Conservation (phyloP, 2,113 vertebrate genomes). For the Siphamia tubifer region DNA sequence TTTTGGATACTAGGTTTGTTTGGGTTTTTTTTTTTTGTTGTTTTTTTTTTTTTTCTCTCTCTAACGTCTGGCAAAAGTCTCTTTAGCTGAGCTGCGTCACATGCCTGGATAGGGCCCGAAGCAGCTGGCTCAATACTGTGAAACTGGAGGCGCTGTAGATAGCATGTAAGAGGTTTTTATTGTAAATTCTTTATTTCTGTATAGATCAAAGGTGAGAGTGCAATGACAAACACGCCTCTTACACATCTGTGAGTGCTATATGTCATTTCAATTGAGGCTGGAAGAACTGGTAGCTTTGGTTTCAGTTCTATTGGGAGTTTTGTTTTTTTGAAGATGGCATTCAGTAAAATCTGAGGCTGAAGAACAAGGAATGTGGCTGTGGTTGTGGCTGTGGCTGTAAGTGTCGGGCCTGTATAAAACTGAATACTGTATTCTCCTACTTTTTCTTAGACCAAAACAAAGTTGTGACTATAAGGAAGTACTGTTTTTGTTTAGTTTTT, state of each 20-base stretch:
- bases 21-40: constrained; percentile 16
- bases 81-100: constrained; percentile 70
- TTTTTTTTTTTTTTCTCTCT: constrained; percentile 19
- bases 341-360: constrained; percentile 33
- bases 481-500: too few species aligned
- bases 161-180: constrained; percentile 75
- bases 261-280: constrained; percentile 54
- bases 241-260: constrained; percentile 47
- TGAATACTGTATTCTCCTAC: background rate
- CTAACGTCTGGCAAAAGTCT: constrained; percentile 65
- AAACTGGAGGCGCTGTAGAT: constrained; percentile 83
- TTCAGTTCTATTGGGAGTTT: constrained; percentile 27
- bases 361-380: constrained; percentile 36
- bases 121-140: constrained; percentile 81
- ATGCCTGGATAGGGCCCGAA: constrained; percentile 36
- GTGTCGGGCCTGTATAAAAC: constrained; percentile 16
- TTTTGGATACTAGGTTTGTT: constrained; percentile 66
- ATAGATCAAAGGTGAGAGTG: constrained; percentile 72
- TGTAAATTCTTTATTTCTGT: constrained; percentile 78
- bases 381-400: background rate
- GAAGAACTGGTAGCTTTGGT: constrained; percentile 15
- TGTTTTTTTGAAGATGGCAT: constrained; percentile 6
- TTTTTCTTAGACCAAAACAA: background rate
- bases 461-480: background rate
- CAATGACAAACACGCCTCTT: constrained; percentile 63